Evolutionary conservation across 2,797 vertebrate genomes (phyloP), one percentile per base, ranked within the genome.

Genomic region (Takifugu ocellatus): DNA sequence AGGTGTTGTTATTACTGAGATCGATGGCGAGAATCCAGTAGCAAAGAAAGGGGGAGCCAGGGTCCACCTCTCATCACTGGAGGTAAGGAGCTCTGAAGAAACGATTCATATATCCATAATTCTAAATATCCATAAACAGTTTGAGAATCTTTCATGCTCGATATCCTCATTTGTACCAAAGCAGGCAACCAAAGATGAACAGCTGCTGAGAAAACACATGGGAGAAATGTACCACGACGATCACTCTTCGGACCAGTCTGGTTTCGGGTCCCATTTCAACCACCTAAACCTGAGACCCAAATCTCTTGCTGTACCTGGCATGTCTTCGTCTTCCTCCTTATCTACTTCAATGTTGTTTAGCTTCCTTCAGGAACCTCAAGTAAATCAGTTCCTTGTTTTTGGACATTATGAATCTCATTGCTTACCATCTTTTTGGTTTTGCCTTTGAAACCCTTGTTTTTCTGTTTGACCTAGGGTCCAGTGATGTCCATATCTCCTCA

Each of bases 401-500:
- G n/a, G 43, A 16, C 43, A n/a, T 16, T 16, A 2, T 44, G n/a
- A 39, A 39, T 39, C 43, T 44, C 15, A n/a, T 6, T 44, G 16
- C 0, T 1, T 55, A 24, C 65, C 2, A 1, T 27, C 10, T 68
- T 2, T 1, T 39, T 8, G 0, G 42, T 44, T 21, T 21, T n/a
- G 5, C 55, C 44, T 6, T 64, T 14, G 61, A 64, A 21, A 6
- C 21, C 42, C 3, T 54, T 51, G 49, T 51, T 59, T 33, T 49
- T 46, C 51, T 57, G 27, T 17, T 51, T 58, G 16, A 39, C 36
- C 25, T 14, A 90, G 87, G 91, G 93, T 49, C 97, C 95, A 0
- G 97, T 96, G 63, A 96, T 99, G 96, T 98, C 94, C 53, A 95
- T 99, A 75, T 99, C 97, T 0, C 97, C 97, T 16, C 97, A 99